Evolutionary conservation across 1,140 invertebrate genomes (phyloP).

Genomic region (Bathynomus jamesi): DNA sequence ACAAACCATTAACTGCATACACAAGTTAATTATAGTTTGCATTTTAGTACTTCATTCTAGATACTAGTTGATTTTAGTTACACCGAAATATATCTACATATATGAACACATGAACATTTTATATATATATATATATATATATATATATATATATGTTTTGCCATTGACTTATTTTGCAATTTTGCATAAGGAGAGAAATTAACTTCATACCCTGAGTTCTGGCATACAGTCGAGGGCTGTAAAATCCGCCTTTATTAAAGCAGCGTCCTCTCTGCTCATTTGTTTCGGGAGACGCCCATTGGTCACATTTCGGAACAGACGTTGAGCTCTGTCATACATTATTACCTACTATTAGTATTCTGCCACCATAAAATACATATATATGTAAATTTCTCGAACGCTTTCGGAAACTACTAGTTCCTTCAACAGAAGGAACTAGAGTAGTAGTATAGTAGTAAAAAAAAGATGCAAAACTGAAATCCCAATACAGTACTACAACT

Average conservation of each 20-base stretch:
- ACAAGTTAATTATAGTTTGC: constrained; percentile 42
- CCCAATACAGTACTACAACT: no score
- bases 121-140: constrained; percentile 3
- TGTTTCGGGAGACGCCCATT: constrained; percentile 6
- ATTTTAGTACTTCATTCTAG: background rate
- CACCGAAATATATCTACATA: background rate
- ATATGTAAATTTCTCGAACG: no score
- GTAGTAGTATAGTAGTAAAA: no score
- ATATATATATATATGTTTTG: background rate
- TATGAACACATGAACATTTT: background rate
- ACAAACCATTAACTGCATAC: constrained; percentile 41
- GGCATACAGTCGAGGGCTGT: constrained; percentile 15
- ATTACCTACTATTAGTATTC: constrained; percentile 2
- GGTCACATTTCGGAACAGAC: constrained; percentile 23
- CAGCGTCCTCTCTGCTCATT: constrained; percentile 9
- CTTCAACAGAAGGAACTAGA: no score
- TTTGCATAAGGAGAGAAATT: background rate
- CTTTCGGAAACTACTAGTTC: no score
- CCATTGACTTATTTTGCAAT: background rate
- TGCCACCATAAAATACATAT: constrained; percentile 5
- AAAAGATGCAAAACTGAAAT: no score
- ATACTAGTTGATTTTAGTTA: background rate
- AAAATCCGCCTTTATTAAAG: constrained; percentile 17
- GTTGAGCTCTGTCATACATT: constrained; percentile 18
- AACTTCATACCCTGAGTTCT: constrained; percentile 19